phyloP scores from a whole-genome alignment of 35 echinoderm and acorn worm species.

The Stichopus chloronotus region DNA sequence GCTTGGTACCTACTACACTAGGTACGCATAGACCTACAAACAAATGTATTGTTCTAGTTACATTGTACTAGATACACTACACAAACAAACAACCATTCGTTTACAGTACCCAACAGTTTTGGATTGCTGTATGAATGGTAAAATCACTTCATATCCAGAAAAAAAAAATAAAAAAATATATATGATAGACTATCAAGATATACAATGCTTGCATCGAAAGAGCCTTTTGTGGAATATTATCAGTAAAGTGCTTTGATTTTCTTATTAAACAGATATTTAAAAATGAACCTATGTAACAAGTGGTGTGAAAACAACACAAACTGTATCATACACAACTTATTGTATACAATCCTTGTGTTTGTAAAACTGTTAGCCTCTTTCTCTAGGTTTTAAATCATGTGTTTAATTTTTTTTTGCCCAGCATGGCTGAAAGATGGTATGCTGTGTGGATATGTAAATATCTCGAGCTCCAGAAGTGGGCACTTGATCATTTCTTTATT shows the following conservation, averaged over 20 bases:
- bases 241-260: conserved; percentile 47
- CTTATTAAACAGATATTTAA: conserved; percentile 35
- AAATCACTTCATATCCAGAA: neutral
- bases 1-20: too few species aligned
- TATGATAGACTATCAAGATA: neutral
- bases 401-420: neutral
- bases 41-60: too few species aligned
- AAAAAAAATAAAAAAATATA: neutral
- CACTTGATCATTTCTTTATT: too few species aligned
- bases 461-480: neutral
- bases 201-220: conserved; percentile 31
- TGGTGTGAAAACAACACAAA: conserved; percentile 1
- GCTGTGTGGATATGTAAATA: neutral
- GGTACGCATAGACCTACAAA: too few species aligned
- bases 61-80: too few species aligned
- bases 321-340: neutral
- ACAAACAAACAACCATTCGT: too few species aligned
- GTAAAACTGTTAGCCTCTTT: neutral
- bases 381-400: neutral
- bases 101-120: neutral
- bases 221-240: conserved; percentile 56
- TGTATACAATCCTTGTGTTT: neutral
- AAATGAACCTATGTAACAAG: neutral
- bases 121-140: neutral
- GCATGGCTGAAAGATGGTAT: neutral